These are phyloP conservation scores for Chlorops oryzae DNA, from an alignment of 1,140 invertebrate genomes.

Conservation along the genomic window DNA sequence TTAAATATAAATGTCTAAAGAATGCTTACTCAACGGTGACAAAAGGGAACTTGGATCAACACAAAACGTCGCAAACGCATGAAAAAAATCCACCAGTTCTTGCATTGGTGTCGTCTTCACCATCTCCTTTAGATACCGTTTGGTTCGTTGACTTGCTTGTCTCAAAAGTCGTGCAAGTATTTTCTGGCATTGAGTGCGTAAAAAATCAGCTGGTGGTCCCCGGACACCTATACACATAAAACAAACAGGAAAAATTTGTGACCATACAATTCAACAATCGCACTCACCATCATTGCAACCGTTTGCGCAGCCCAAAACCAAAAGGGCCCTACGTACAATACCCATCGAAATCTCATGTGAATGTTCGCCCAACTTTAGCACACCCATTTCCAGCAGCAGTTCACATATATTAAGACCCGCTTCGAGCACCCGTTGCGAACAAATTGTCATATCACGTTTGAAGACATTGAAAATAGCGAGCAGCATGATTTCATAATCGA, in stretches of 20 bases:
- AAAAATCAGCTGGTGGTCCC: constrained; percentile 83
- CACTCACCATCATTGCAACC: constrained; percentile 58
- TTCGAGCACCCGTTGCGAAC: constrained; percentile 80
- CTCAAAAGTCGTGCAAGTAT: constrained; percentile 71
- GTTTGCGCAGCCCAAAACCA: constrained; percentile 87
- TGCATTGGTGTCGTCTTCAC: constrained; percentile 68
- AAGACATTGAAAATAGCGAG: constrained; percentile 82
- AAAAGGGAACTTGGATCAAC: constrained; percentile 77
- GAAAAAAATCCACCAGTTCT: constrained; percentile 89
- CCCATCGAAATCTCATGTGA: constrained; percentile 52
- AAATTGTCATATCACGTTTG: constrained; percentile 63
- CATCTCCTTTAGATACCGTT: constrained; percentile 72
- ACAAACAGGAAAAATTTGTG: background rate
- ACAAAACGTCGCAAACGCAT: constrained; percentile 93
- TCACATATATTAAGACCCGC: constrained; percentile 85
- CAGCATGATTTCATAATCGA: constrained; percentile 85
- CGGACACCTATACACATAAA: constrained; percentile 57
- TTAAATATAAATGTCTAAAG: too few relatives aligned
- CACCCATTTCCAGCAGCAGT: constrained; percentile 79
- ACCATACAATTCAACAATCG: too few relatives aligned
- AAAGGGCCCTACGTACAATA: constrained; percentile 62
- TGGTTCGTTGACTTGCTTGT: constrained; percentile 64
- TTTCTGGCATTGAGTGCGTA: constrained; percentile 80
- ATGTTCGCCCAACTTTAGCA: constrained; percentile 60
- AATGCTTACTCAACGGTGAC: constrained; percentile 75